A percentile compares a stretch with the other conserved stretches of the same genome.
These are phyloP conservation scores for Halcyon smyrnensis DNA, from an alignment of 2,797 vertebrate species.

Conservation along the genomic window DNA sequence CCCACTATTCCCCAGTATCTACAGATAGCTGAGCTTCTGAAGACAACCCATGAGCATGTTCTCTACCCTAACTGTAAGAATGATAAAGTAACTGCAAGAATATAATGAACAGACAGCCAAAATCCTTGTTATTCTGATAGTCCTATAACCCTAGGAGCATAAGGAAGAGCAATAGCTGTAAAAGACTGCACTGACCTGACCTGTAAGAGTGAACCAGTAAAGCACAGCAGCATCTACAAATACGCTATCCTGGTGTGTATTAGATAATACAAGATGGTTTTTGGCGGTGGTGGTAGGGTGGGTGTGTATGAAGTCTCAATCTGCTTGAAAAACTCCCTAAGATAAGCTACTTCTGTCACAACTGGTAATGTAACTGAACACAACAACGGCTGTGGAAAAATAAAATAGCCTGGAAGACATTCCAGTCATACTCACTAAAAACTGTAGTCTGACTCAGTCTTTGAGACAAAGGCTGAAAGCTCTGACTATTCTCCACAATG, in stretches of 20 bases:
- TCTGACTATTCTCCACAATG: slow-evolving; percentile 94
- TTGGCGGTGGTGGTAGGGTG: neutral
- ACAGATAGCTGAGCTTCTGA: neutral
- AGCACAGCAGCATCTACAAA: neutral
- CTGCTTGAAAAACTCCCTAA: neutral
- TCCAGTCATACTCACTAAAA: slow-evolving; percentile 82
- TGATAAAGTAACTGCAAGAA: neutral
- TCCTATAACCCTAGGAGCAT: neutral
- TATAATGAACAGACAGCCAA: neutral
- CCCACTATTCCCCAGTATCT: neutral
- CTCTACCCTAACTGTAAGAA: neutral
- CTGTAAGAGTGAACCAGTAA: neutral
- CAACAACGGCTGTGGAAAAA: neutral
- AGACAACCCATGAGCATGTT: neutral
- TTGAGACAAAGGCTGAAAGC: slow-evolving; percentile 89
- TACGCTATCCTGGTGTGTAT: neutral
- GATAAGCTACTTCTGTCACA: neutral
- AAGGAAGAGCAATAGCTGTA: neutral
- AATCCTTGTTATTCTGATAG: neutral
- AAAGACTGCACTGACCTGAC: neutral
- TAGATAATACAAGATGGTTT: neutral
- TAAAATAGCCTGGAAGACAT: neutral
- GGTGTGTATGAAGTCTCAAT: neutral
- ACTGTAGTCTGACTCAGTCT: slow-evolving; percentile 85
- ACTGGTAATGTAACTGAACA: neutral